phyloP scores from a whole-genome alignment of 2,113 vertebrate species.

The Oceanodroma tethys region DNA sequence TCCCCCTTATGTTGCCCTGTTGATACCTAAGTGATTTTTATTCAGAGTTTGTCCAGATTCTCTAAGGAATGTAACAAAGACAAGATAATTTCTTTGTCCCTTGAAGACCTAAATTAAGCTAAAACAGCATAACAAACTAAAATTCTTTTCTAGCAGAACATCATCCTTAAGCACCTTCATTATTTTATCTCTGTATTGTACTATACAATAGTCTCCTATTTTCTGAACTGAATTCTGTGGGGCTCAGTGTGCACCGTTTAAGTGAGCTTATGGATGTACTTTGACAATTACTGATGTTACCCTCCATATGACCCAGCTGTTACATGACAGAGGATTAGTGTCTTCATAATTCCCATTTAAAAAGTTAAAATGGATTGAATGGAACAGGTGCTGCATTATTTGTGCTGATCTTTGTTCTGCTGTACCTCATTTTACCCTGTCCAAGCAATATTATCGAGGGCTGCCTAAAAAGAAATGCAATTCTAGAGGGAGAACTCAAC shows the following conservation, averaged over 20 bases:
- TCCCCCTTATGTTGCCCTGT: neutral
- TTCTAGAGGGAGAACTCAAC: neutral
- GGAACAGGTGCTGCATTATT: neutral
- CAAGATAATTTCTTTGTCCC: conserved; percentile 1
- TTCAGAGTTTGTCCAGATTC: neutral
- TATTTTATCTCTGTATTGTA: neutral
- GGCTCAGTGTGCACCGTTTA: neutral
- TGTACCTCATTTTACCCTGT: neutral
- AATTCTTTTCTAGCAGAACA: neutral
- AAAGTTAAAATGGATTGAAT: neutral
- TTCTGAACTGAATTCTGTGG: neutral
- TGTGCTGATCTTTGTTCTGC: neutral
- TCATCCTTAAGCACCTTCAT: neutral
- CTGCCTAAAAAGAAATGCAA: neutral
- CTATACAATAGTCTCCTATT: neutral
- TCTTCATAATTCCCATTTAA: neutral
- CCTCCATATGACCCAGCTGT: neutral
- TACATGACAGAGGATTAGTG: neutral
- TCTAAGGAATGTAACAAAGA: neutral
- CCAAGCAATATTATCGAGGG: neutral
- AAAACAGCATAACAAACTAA: neutral
- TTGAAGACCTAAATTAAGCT: conserved; percentile 13
- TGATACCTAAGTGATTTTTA: neutral
- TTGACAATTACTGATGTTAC: neutral
- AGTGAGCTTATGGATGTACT: neutral